Base-by-base conservation (phyloP, 1,140 invertebrate species). In the Drosophila grimshawi region DNA sequence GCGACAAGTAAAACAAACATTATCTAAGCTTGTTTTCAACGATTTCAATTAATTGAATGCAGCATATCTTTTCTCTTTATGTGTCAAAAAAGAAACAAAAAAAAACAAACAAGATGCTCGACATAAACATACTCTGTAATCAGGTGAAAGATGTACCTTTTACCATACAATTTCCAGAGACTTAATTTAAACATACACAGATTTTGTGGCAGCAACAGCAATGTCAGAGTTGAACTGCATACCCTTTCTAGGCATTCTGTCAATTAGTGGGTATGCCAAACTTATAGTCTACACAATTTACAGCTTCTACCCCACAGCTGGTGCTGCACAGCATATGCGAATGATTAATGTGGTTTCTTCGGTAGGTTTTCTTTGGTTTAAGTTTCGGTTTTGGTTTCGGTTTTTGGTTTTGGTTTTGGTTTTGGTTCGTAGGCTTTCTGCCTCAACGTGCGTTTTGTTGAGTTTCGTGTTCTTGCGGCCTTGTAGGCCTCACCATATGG, bases 1-100 rank as follows among this genome's bases (percentile, higher is more conserved):
- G 46, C 70, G 73, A 66, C 75, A 81, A 76, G 75, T 65, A 74
- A 70, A 74, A 68, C 76, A 86, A 86, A 86, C 78, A 79, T 86
- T 76, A 86, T 81, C 74, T 80, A 48, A 81, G 79, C 71, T 71
- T 82, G 75, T 86, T 86, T 81, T 63, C 76, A 81, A 88, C 81
- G 82, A 79, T 86, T 86, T 88, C 79, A 88, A 86, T 86, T 86
- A 86, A 86, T 80, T 86, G 80, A 86, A 86, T 82, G 72, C 76
- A 64, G 53, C 81, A 76, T 80, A 65, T 74, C 80, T 57, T 68
- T 60, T 64, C 61, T 57, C 57, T 80, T 76, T 77, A 65, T 75
- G 71, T 76, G 68, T 49, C 45, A 63, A 73, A 51, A 65, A 61
- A 46, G 69, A 74, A 59, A 71, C 79, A 71, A 67, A 29, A 5